phyloP scores from a whole-genome alignment of 1,140 invertebrate genomes.

The Danaus plexippus region DNA sequence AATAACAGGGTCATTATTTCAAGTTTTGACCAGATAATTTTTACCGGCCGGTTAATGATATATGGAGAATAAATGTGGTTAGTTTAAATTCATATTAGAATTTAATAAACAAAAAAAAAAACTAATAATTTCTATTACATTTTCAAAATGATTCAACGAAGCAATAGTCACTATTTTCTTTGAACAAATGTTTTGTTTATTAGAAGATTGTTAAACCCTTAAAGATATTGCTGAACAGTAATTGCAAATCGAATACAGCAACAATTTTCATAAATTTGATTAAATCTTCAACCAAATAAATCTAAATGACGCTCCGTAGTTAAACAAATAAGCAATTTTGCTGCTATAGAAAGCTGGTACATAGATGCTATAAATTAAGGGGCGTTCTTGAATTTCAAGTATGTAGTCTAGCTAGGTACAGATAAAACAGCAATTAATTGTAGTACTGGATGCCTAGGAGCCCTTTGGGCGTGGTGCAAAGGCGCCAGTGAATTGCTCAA shows the following conservation, averaged over 20 bases:
- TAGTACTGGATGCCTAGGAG: slow-evolving; percentile 31
- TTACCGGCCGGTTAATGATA: slow-evolving; percentile 31
- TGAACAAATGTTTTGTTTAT: too few species aligned
- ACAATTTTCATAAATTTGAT: neutral
- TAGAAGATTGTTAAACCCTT: too few species aligned
- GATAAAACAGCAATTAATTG: slow-evolving; percentile 54
- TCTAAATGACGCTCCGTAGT: slow-evolving; percentile 13
- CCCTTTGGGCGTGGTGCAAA: slow-evolving; percentile 39
- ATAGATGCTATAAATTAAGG: slow-evolving; percentile 29
- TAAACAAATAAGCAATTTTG: slow-evolving; percentile 27
- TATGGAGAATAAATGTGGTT: slow-evolving; percentile 8
- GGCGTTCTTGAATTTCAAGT: slow-evolving; percentile 29
- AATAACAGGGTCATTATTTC: slow-evolving; percentile 47
- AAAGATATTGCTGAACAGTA: too few species aligned
- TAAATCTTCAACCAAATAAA: slow-evolving; percentile 15
- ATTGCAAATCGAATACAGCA: too few species aligned
- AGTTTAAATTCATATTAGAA: too few species aligned
- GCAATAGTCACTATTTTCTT: too few species aligned
- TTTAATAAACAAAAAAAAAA: too few species aligned
- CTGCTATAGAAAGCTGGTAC: slow-evolving; percentile 35
- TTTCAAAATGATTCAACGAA: too few species aligned
- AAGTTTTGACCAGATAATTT: slow-evolving; percentile 47
- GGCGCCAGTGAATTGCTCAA: slow-evolving; percentile 45
- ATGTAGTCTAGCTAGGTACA: slow-evolving; percentile 38
- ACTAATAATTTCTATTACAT: too few species aligned